Percentiles rank a stretch among this genome's conserved stretches.
phyloP scores from a whole-genome alignment of 1,140 invertebrate species.

The Zaprionus taronus region DNA sequence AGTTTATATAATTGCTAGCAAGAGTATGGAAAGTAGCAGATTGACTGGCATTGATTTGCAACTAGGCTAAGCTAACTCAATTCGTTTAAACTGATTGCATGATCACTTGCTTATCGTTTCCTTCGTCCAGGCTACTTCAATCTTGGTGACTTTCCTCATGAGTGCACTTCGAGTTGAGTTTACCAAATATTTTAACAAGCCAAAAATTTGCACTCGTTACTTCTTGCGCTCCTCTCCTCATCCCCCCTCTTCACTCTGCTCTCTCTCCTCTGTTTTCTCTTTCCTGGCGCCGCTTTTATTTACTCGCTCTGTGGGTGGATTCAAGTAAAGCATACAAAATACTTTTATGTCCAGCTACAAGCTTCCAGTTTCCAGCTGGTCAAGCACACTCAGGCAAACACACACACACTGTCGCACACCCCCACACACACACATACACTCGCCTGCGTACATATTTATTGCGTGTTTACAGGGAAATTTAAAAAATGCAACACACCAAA shows the following conservation, averaged over 20 bases:
- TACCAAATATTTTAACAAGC: conserved; percentile 4
- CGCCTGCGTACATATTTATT: conserved; percentile 55
- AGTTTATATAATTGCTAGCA: too few relatives aligned
- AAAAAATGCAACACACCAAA: conserved; percentile 42
- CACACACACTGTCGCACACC: conserved; percentile 9
- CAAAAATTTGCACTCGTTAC: conserved; percentile 9
- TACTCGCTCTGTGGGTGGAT: conserved; percentile 1
- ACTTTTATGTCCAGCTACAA: conserved; percentile 31
- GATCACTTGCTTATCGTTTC: neutral
- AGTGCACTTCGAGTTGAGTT: neutral
- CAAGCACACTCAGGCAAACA: neutral
- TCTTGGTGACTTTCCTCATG: neutral
- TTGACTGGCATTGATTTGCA: too few relatives aligned
- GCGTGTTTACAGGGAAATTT: conserved; percentile 56
- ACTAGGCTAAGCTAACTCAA: neutral
- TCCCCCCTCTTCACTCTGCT: neutral
- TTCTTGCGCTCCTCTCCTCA: neutral
- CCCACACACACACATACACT: neutral
- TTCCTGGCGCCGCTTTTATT: neutral
- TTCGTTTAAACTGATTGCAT: neutral
- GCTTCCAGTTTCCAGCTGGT: conserved; percentile 23
- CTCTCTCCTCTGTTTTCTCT: neutral
- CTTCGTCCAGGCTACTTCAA: neutral
- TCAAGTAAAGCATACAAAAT: conserved; percentile 17
- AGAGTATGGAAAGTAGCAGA: too few relatives aligned